Conservation (phyloP, 1,140 invertebrate genomes). For the Drosophila takahashii region DNA sequence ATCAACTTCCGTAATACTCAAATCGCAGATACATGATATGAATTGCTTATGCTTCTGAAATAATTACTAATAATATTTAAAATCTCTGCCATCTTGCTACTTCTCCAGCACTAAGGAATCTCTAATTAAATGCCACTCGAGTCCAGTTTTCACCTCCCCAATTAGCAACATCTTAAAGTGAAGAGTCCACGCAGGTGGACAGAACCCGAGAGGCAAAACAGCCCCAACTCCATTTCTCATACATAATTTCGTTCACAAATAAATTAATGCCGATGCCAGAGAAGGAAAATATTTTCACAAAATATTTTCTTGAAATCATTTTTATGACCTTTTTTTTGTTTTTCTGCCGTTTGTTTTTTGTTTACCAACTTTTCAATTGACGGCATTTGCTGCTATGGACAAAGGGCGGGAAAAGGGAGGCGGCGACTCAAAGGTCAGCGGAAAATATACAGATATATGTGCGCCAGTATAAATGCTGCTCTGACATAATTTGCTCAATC, state of each 20-base stretch:
- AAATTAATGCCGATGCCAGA: conserved; percentile 43
- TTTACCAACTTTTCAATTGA: conserved; percentile 72
- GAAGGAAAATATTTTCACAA: conserved; percentile 40
- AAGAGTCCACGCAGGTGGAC: neutral
- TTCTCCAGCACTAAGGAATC: neutral
- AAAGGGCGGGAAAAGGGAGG: neutral
- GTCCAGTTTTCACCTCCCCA: conserved; percentile 5
- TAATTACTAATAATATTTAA: neutral
- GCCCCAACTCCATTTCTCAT: conserved; percentile 23
- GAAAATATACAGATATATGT: conserved; percentile 31
- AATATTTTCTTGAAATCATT: conserved; percentile 52
- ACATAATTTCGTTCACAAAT: conserved; percentile 47
- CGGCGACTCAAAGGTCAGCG: conserved; percentile 65
- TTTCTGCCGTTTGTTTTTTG: conserved; percentile 35
- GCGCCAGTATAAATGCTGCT: conserved; percentile 28
- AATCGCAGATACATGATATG: neutral
- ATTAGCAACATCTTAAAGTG: conserved; percentile 14
- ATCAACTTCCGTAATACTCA: neutral
- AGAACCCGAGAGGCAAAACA: neutral
- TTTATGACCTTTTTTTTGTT: conserved; percentile 23
- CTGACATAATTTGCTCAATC: conserved; percentile 81
- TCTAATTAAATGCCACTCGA: conserved; percentile 18
- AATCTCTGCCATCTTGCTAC: neutral
- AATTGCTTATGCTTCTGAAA: neutral
- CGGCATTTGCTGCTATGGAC: conserved; percentile 68